Evolutionary conservation across 2,797 vertebrate species (phyloP), one percentile per base, ranked within the genome.

Genomic region (Psittacula derbiana): DNA sequence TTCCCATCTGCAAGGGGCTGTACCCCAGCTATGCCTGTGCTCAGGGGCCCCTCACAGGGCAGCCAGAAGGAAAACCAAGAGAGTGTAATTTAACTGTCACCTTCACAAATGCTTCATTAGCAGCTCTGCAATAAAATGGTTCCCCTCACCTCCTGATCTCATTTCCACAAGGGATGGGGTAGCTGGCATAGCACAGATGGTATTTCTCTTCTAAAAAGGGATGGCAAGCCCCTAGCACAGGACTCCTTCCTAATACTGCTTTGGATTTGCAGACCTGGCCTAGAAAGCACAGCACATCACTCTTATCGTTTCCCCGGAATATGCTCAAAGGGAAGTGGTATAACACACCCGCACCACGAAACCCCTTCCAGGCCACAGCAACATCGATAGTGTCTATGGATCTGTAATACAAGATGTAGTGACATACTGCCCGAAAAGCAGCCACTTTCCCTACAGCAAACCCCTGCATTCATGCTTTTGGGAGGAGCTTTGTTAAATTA

Each of bases 261-360:
- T 2, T 1, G 6, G 80, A 25, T 44, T 31, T 67, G 47, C 64
- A 65, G 57, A 20, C 23, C n/a, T 6, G 14, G 40, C 7, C 33
- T 40, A n/a, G 57, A 52, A 88, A 58, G 74, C 50, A 27, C 44
- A 21, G 6, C 1, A 14, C 2, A 2, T 16, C 8, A 10, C 15
- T n/a, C 52, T 8, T 6, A 4, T 12, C 8, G 0, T 27, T 38
- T 33, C 20, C 12, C n/a, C 6, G 11, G n/a, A 40, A 33, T 2
- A 8, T 3, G 7, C 44, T 44, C 55, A 4, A 0, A 10, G 31
- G 44, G 50, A 41, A 20, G 52, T 1, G 3, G 8, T 3, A 86
- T 40, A 38, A 58, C 66, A 36, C 3, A 6, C 46, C 74, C 9
- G 62, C 58, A 6, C 40, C 27, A 24, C 1, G 16, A 75, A 36